Evolutionary conservation across 2,113 vertebrate species (phyloP).

Genomic region (Rana temporaria): DNA sequence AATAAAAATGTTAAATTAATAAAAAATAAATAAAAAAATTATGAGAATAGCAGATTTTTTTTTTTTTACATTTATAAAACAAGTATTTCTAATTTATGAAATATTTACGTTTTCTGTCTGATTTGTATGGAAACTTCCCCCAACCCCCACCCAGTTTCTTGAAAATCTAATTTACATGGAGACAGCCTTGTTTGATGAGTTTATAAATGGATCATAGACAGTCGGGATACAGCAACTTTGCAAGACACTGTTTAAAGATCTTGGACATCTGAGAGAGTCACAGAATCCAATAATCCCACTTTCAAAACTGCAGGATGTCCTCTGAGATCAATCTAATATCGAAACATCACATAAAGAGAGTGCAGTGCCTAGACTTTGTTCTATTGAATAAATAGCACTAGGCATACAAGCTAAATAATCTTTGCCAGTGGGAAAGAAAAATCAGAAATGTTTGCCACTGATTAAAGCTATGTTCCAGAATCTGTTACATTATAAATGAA

Average conservation of each 20-base stretch:
- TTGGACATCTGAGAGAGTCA: conserved; percentile 98
- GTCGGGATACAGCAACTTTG: conserved; percentile 93
- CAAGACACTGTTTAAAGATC: conserved; percentile 98
- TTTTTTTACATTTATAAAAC: background rate
- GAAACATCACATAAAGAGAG: conserved; percentile 97
- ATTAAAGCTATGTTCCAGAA: conserved; percentile 83
- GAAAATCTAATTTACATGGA: conserved; percentile 87
- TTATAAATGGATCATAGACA: conserved; percentile 92
- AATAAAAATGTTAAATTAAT: too few species aligned
- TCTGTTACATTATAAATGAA: conserved; percentile 86
- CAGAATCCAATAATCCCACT: conserved; percentile 99
- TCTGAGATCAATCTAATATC: conserved; percentile 97
- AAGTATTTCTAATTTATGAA: background rate
- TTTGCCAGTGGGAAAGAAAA: conserved; percentile 82
- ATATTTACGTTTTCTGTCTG: conserved; percentile 2
- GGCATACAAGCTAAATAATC: conserved; percentile 80
- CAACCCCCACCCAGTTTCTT: conserved; percentile 31
- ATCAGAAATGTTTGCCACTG: conserved; percentile 80
- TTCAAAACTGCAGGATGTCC: conserved; percentile 96
- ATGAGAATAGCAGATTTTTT: background rate
- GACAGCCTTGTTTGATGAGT: conserved; percentile 89
- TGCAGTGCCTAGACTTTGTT: conserved; percentile 79
- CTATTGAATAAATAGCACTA: conserved; percentile 90
- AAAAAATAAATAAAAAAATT: too few species aligned
- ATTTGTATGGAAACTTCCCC: conserved; percentile 69